Base-by-base conservation (phyloP, 2,797 vertebrate genomes). In the Cyclopterus lumpus region DNA sequence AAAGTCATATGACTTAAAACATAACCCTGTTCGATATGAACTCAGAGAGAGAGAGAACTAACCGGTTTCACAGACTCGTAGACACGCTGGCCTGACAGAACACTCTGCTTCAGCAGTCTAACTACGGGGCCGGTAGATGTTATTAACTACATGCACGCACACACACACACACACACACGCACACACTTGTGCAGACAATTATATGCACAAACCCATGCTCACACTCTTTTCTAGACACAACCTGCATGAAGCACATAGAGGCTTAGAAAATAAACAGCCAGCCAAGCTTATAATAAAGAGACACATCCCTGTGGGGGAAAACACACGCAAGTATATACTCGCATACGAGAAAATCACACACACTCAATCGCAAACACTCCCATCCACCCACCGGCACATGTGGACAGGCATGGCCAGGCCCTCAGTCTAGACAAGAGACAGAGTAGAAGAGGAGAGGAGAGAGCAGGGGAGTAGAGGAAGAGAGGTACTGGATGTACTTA, bases 401-500 rank as follows among this genome's bases (percentile, higher is more conserved):
- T 91, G 91, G 86, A 91, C 86, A 86, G 86, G 82, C 86, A 80
- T 60, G 40, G 75, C 90, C 83, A 82, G 80, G 86, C 84, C 88
- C 84, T 79, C 73, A 82, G 88, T 92, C 90, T 90, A 93, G 91
- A 90, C 87, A 62, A 83, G 88, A 86, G 84, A 85, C 82, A 79
- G 78, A 76, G 73, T 57, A 73, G 72, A 74, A 75, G 80, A 84
- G 66, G 62, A 83, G 70, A 79, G 68, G 63, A 77, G 73, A 81
- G 79, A 64, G 65, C 63, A 75, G 53, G 75, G 67, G 58, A 85
- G 64, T n/a, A 62, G 70, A 77, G 49, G 67, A 72, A 51, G 65
- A 86, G 78, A 81, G 77, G 82, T 71, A 78, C 77, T 83, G 81
- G 74, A 88, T 86, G 85, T 92, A 96, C 97, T 97, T 92, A 99